Evolutionary conservation across 2,888 invertebrate species (phyloP).

Genomic region (Argyresthia albistria): DNA sequence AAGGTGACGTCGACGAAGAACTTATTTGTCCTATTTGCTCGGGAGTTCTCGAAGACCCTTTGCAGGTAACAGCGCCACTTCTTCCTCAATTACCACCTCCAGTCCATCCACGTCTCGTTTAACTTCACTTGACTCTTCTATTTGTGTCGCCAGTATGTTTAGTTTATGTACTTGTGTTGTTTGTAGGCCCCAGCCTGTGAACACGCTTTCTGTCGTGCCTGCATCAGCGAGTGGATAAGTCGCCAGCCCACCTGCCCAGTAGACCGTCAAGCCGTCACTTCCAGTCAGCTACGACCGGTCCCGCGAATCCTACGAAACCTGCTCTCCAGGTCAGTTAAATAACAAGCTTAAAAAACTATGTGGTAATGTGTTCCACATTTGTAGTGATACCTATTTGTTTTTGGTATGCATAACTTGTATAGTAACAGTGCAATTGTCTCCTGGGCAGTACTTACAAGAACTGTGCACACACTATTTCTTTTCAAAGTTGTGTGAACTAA

Average conservation of each 20-base stretch:
- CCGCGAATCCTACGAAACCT: slow-evolving; percentile 95
- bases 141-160: slow-evolving; percentile 1
- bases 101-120: slow-evolving; percentile 3
- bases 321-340: slow-evolving; percentile 77
- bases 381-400: no score
- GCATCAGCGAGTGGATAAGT: slow-evolving; percentile 96
- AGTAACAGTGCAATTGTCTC: no score
- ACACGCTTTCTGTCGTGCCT: slow-evolving; percentile 95
- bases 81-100: not conserved
- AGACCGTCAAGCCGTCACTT: slow-evolving; percentile 91
- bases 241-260: slow-evolving; percentile 96
- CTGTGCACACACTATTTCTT: no score
- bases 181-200: slow-evolving; percentile 92
- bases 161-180: not conserved
- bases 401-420: no score
- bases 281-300: slow-evolving; percentile 91
- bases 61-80: slow-evolving; percentile 77
- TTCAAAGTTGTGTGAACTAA: no score
- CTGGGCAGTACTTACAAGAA: no score
- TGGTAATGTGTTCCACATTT: no score
- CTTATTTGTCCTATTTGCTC: slow-evolving; percentile 97
- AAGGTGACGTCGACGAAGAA: slow-evolving; percentile 97
- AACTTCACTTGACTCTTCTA: slow-evolving; percentile 3
- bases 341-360: no score
- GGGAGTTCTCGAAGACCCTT: slow-evolving; percentile 93